A percentile compares a stretch with the other conserved stretches of the same genome.
Conservation (phyloP, 2,113 vertebrate genomes). For the Dipodomys merriami region DNA sequence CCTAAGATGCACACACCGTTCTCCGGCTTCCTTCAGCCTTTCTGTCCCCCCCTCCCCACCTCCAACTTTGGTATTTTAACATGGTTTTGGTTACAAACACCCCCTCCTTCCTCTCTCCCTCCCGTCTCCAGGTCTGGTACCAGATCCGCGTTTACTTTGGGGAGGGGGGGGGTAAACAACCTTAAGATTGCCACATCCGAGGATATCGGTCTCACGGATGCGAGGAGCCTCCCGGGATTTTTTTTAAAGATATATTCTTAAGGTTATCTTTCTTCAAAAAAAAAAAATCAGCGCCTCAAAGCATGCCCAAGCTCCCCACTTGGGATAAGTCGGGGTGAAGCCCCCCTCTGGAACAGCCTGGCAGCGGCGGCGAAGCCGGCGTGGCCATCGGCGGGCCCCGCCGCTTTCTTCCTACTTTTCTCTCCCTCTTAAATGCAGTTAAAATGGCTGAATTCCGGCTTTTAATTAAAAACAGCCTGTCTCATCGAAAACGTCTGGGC, state of each 20-base stretch:
- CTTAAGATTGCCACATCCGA: slow-evolving; percentile 73
- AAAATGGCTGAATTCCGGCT: slow-evolving; percentile 85
- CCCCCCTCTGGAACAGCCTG: background rate
- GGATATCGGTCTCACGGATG: slow-evolving; percentile 50
- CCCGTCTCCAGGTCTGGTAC: slow-evolving; percentile 53
- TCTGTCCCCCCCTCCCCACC: slow-evolving; percentile 15
- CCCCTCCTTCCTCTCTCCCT: slow-evolving; percentile 10
- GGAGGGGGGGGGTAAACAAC: slow-evolving; percentile 57
- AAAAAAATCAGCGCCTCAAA: background rate
- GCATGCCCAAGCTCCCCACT: slow-evolving; percentile 31
- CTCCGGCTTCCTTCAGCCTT: background rate
- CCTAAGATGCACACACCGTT: background rate
- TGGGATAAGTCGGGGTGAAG: slow-evolving; percentile 50
- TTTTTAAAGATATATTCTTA: slow-evolving; percentile 34
- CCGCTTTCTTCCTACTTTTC: slow-evolving; percentile 48
- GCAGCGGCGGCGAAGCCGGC: slow-evolving; percentile 11
- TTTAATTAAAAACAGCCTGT: slow-evolving; percentile 86
- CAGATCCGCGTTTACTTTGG: slow-evolving; percentile 76
- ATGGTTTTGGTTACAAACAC: slow-evolving; percentile 66
- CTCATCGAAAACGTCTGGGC: slow-evolving; percentile 64
- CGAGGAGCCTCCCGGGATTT: slow-evolving; percentile 28
- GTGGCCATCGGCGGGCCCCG: slow-evolving; percentile 42
- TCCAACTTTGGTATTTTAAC: slow-evolving; percentile 67
- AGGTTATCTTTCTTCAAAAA: background rate
- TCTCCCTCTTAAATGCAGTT: slow-evolving; percentile 68